Evolutionary conservation across 1,140 invertebrate genomes (phyloP).

Genomic region (Aphelenchoides besseyi): DNA sequence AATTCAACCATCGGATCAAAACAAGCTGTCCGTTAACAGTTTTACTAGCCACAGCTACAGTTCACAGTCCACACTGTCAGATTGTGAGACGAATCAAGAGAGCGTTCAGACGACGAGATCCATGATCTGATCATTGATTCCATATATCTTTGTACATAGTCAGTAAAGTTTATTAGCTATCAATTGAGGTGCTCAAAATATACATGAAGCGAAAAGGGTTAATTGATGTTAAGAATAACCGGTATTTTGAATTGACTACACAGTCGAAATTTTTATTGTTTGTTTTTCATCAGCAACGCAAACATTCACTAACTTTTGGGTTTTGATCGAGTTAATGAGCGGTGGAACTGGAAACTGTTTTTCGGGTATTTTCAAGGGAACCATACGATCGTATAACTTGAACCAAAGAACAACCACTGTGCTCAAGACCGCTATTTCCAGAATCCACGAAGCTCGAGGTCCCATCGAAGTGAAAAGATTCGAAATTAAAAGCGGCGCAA

Average conservation of each 20-base stretch:
- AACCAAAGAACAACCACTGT: not conserved
- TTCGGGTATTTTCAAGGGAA: not conserved
- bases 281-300: not conserved
- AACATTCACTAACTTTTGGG: not conserved
- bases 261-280: not conserved
- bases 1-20: not conserved
- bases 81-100: not conserved
- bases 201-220: too few relatives aligned
- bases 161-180: too few relatives aligned
- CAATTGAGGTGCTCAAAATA: too few relatives aligned
- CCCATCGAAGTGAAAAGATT: not conserved
- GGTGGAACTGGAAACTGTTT: not conserved
- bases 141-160: not conserved
- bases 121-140: not conserved
- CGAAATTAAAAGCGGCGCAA: not conserved
- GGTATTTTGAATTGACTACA: not conserved
- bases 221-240: too few relatives aligned
- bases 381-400: not conserved
- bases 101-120: not conserved
- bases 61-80: not conserved
- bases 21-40: not conserved
- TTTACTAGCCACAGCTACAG: not conserved
- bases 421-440: not conserved
- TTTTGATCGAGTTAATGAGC: not conserved
- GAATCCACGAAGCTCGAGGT: not conserved